Evolutionary conservation across 2,113 vertebrate species (phyloP), one percentile per base, ranked within the genome.

Genomic region (Pagrus major): DNA sequence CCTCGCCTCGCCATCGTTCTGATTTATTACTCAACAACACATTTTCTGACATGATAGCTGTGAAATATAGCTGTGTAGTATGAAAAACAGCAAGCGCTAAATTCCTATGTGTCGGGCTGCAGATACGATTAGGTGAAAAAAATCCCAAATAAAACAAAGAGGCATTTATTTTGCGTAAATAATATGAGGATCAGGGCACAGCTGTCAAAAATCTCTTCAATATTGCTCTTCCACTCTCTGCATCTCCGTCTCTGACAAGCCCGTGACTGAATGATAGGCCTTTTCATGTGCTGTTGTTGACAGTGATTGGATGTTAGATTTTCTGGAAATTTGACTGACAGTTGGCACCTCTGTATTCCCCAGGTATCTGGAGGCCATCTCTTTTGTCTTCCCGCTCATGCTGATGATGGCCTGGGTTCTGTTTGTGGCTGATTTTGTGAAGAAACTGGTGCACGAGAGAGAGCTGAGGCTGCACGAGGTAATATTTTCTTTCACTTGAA

Each of bases 401-500:
- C 93, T 99, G 88, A 98, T 99, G 97, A 91, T 97, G 70, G 95
- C 97, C 85, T 99, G 98, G 98, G 93, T 97, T 75, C 95, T 99
- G 86, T 99, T 98, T 84, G 94, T 99, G 80, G 96, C 98, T 75
- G 94, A 97, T 81, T 99, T 99, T 90, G 97, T 99, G 58, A 99
- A 98, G 92, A 98, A 97, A 68, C 96, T 99, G 46, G 98, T 99
- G 81, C 95, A 99, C 44, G 98, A 99, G 92, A 96, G 97, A 93
- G 98, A 99, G 90, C 95, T 99, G 78, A 94, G 97, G 82, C 96
- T 99, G 86, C 98, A 99, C 60, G 97, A 99, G 97, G 98, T 99
- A 95, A 71, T 14, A 12, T 64, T 76, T 42, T 25, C 5, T 52
- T 15, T 42, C 9, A 9, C 10, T 33, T 29, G 1, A 56, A 64